A percentile compares a stretch with the other conserved stretches of the same genome.
These are phyloP conservation scores for Eristalis intricaria DNA, from an alignment of 2,888 invertebrate species.

Conservation along the genomic window DNA sequence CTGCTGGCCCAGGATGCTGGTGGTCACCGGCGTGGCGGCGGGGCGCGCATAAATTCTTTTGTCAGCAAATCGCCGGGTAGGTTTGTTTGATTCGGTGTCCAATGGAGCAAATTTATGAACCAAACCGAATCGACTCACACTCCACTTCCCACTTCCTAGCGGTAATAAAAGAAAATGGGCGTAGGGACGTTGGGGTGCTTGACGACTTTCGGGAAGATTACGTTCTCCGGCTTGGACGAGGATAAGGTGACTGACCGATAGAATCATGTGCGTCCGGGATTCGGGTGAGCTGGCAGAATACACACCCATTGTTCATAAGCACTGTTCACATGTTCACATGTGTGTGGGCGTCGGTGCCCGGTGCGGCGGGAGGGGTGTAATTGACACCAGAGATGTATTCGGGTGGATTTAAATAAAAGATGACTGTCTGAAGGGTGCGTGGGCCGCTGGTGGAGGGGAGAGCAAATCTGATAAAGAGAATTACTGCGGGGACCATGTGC, in stretches of 20 bases:
- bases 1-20: neutral
- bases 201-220: constrained; percentile 31
- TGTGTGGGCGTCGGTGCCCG: no score
- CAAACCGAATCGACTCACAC: constrained; percentile 31
- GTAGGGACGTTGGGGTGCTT: neutral
- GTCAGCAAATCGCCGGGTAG: constrained; percentile 52
- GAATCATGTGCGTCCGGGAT: constrained; percentile 21
- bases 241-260: constrained; percentile 32
- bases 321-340: neutral
- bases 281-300: neutral
- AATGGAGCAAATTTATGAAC: constrained; percentile 55
- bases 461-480: neutral
- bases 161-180: constrained; percentile 15
- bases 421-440: neutral
- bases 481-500: neutral
- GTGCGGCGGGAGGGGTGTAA: neutral
- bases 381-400: neutral
- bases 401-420: neutral
- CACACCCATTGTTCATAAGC: constrained; percentile 9
- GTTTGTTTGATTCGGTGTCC: constrained; percentile 35
- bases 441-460: neutral
- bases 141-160: neutral
- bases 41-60: constrained; percentile 41
- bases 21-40: neutral
- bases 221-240: neutral